These are phyloP conservation scores for Myotis myotis DNA, from an alignment of 2,797 vertebrate genomes.

Conservation along the genomic window DNA sequence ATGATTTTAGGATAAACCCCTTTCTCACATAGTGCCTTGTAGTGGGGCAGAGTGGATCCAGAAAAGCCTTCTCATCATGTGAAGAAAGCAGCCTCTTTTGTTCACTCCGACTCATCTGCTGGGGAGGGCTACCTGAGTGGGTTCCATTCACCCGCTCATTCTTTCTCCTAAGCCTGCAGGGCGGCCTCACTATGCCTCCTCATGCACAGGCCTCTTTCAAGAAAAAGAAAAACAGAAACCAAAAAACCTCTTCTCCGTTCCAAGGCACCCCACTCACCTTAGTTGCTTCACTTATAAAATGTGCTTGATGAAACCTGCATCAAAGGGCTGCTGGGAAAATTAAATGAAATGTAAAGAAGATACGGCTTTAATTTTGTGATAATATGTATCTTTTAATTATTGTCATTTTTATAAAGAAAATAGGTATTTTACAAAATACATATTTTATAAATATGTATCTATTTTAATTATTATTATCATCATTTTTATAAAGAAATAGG, in stretches of 20 bases:
- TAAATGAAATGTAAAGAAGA: neutral
- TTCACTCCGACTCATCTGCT: neutral
- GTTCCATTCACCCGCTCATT: neutral
- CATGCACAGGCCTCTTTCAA: neutral
- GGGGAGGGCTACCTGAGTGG: accelerated
- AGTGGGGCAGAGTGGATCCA: neutral
- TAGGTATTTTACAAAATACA: too few species aligned
- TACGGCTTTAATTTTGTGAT: neutral
- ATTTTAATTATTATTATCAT: neutral
- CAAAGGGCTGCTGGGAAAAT: neutral
- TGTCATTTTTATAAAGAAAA: neutral
- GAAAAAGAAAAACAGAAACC: neutral
- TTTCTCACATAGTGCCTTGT: neutral
- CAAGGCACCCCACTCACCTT: neutral
- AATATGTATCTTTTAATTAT: neutral
- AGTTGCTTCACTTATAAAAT: neutral
- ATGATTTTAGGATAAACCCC: neutral
- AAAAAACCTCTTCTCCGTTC: neutral
- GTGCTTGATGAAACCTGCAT: too few species aligned
- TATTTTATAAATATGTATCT: too few species aligned
- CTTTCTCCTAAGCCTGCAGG: neutral
- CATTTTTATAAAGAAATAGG: neutral
- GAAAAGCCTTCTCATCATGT: neutral
- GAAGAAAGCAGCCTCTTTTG: neutral
- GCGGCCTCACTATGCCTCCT: accelerated